Conservation (phyloP, 2,888 invertebrate genomes). For the Pedicia rivosa region DNA sequence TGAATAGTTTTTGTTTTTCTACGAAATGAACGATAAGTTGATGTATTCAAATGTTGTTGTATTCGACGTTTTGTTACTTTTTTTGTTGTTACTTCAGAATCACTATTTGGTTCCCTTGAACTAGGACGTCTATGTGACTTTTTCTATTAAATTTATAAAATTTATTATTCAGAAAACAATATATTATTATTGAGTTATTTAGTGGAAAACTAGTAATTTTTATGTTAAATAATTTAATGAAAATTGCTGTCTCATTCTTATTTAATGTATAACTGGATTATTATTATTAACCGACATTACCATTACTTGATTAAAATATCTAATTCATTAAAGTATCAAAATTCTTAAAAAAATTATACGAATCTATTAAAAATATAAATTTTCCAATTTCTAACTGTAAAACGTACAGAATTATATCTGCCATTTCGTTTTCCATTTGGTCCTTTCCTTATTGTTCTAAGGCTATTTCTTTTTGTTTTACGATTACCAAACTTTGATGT, state of each 20-base stretch:
- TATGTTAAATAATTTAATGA: too few species aligned
- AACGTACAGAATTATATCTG: slow-evolving; percentile 10
- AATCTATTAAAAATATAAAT: too few species aligned
- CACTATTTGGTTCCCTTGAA: slow-evolving; percentile 9
- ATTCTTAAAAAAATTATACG: too few species aligned
- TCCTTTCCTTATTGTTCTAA: slow-evolving; percentile 10
- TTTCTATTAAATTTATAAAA: slow-evolving; percentile 5
- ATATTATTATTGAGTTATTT: too few species aligned
- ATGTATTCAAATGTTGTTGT: slow-evolving; percentile 5
- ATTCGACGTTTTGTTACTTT: slow-evolving; percentile 7
- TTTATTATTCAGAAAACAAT: too few species aligned
- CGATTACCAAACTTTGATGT: slow-evolving; percentile 13
- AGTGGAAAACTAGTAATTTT: too few species aligned
- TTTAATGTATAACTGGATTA: too few species aligned
- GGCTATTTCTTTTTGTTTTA: slow-evolving; percentile 10
- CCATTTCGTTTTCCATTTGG: slow-evolving; percentile 10
- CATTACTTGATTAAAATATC: too few species aligned
- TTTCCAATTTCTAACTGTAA: too few species aligned
- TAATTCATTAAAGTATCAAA: too few species aligned
- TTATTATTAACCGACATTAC: too few species aligned
- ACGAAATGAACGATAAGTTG: slow-evolving; percentile 5
- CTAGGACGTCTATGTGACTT: slow-evolving; percentile 8
- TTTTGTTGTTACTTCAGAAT: slow-evolving; percentile 7
- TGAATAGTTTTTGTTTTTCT: slow-evolving; percentile 2
- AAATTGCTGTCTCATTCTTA: too few species aligned